Evolutionary conservation across 2,797 vertebrate genomes (phyloP).

Genomic region (Cetoscarus ocellatus): DNA sequence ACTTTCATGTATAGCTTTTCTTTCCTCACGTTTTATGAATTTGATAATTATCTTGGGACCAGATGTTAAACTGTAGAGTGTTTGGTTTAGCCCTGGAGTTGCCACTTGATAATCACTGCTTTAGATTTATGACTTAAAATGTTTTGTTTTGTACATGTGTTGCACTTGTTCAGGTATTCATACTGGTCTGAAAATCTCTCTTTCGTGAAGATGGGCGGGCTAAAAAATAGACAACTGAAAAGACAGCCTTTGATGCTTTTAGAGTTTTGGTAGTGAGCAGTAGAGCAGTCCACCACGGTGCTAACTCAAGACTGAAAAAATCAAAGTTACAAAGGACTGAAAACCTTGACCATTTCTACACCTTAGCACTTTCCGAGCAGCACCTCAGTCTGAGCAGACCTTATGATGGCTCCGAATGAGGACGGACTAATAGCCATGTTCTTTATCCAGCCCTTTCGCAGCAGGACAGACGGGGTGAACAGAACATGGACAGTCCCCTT

Average conservation of each 20-base stretch:
- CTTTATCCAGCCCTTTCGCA: slow-evolving; percentile 53
- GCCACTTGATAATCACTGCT: too few species aligned
- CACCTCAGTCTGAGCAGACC: slow-evolving; percentile 12
- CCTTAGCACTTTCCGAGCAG: slow-evolving; percentile 34
- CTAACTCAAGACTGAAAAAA: slow-evolving; percentile 36
- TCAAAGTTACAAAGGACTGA: slow-evolving; percentile 30
- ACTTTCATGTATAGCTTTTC: too few species aligned
- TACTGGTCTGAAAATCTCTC: slow-evolving; percentile 17
- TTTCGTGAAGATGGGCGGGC: slow-evolving; percentile 16
- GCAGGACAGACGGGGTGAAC: slow-evolving; percentile 42
- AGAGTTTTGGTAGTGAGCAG: slow-evolving; percentile 30
- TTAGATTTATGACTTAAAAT: too few species aligned
- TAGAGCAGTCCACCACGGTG: slow-evolving; percentile 19
- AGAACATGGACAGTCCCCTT: slow-evolving; percentile 53
- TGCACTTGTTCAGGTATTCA: not conserved
- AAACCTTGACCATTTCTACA: slow-evolving; percentile 48
- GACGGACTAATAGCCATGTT: slow-evolving; percentile 37
- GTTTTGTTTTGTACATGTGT: too few species aligned
- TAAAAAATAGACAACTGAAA: slow-evolving; percentile 9
- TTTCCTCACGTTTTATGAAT: too few species aligned
- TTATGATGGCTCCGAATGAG: slow-evolving; percentile 34
- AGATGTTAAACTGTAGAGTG: too few species aligned
- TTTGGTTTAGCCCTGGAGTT: too few species aligned
- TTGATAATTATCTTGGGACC: too few species aligned
- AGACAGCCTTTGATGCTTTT: slow-evolving; percentile 33